Percentiles rank a stretch among this genome's conserved stretches.
phyloP scores from a whole-genome alignment of 2,113 vertebrate genomes.

The Psittacula cyanocephala region DNA sequence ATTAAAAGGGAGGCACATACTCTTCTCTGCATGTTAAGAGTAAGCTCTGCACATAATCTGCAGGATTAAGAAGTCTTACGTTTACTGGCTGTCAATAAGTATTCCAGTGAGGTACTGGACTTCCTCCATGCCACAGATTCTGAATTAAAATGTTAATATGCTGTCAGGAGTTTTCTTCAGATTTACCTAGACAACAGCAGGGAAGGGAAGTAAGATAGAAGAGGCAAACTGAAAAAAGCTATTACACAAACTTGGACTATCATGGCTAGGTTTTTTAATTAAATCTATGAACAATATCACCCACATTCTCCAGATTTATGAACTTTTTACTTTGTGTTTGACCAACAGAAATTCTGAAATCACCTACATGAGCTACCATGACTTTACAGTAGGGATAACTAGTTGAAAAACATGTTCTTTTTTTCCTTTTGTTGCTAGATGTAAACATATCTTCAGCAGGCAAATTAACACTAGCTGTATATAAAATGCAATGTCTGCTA shows the following conservation, averaged over 20 bases:
- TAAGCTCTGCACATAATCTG: not conserved
- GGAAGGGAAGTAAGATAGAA: not conserved
- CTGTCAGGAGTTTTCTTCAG: not conserved
- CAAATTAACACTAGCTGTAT: not conserved
- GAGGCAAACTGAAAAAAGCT: not conserved
- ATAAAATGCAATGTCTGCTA: not conserved
- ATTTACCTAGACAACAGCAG: not conserved
- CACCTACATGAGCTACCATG: not conserved
- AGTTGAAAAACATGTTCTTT: not conserved
- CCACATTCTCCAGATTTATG: not conserved
- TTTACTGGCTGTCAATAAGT: not conserved
- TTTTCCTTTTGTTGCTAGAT: not conserved
- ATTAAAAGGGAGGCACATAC: constrained; percentile 25
- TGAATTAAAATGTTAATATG: not conserved
- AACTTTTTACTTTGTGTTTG: constrained; percentile 7
- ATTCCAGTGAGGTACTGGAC: not conserved
- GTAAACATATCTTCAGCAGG: not conserved
- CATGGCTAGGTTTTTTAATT: not conserved
- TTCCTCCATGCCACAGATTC: not conserved
- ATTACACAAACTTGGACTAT: not conserved
- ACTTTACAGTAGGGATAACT: not conserved
- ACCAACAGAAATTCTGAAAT: constrained; percentile 18
- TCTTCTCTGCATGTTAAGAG: not conserved
- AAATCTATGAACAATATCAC: not conserved
- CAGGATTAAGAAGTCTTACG: not conserved